A percentile compares a stretch with the other conserved stretches of the same genome.
These are phyloP conservation scores for Brachycybe producta DNA, from an alignment of 2,888 invertebrate species.

Conservation along the genomic window DNA sequence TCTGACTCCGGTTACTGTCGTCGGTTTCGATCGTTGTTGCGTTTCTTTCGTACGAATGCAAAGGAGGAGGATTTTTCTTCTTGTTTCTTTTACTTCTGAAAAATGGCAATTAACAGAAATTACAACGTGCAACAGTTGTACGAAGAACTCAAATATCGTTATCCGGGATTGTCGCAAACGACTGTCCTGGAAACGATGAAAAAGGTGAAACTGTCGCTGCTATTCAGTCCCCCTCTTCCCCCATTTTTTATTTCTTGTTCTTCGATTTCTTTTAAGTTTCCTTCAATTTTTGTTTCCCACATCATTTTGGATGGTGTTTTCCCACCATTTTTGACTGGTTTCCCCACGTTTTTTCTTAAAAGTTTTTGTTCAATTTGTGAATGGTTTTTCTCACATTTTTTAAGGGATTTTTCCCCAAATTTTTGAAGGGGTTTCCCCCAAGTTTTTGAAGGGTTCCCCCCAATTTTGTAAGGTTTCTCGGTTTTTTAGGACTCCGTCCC, in stretches of 20 bases:
- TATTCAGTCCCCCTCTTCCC: not conserved
- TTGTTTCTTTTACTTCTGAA: too few relatives aligned
- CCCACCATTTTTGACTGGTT: not conserved
- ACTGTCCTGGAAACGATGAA: slow-evolving; percentile 1
- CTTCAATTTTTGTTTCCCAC: not conserved
- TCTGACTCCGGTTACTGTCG: too few relatives aligned
- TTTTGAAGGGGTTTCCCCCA: not conserved
- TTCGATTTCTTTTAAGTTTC: not conserved
- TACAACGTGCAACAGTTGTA: too few relatives aligned
- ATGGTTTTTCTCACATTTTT: not conserved
- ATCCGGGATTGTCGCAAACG: not conserved
- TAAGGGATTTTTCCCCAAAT: not conserved
- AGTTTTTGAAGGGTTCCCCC: too few relatives aligned
- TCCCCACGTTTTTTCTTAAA: too few relatives aligned
- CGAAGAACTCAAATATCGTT: not conserved
- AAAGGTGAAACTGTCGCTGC: not conserved
- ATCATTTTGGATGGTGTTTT: not conserved
- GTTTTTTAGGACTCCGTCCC: too few relatives aligned
- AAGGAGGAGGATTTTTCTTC: too few relatives aligned
- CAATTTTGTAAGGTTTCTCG: too few relatives aligned
- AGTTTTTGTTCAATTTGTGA: not conserved
- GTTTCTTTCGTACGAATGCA: too few relatives aligned
- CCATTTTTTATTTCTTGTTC: not conserved
- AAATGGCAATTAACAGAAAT: too few relatives aligned
- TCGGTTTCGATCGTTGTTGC: too few relatives aligned